Evolutionary conservation across 2,113 vertebrate genomes (phyloP).

Genomic region (Asarcornis scutulata): DNA sequence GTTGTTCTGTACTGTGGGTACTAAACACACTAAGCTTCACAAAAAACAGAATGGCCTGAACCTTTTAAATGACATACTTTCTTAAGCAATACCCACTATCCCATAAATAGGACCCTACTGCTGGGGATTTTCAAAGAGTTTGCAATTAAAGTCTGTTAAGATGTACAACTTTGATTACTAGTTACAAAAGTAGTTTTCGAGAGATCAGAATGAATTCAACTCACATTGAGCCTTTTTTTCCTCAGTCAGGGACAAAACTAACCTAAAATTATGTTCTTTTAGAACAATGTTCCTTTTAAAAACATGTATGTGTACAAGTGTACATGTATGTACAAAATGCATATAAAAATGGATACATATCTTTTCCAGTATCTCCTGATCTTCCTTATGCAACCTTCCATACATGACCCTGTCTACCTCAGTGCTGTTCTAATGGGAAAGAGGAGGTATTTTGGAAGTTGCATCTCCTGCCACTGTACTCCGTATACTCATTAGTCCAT

Average conservation of each 20-base stretch:
- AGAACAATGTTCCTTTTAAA: not conserved
- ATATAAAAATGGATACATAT: accelerated
- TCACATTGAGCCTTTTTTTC: not conserved
- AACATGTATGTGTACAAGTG: not conserved
- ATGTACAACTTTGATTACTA: not conserved
- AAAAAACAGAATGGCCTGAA: not conserved
- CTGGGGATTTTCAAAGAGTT: not conserved
- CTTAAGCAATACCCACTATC: not conserved
- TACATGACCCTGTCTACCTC: not conserved
- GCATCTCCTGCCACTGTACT: not conserved
- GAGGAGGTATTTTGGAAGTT: not conserved
- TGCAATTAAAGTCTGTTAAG: not conserved
- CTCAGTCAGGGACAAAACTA: not conserved
- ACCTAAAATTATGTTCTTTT: not conserved
- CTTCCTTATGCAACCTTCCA: not conserved
- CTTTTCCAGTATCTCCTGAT: not conserved
- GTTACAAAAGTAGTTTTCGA: not conserved
- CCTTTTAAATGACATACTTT: accelerated
- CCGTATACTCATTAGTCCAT: not conserved
- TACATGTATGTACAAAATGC: not conserved
- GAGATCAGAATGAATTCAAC: not conserved
- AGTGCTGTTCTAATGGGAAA: not conserved
- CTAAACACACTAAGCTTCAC: not conserved
- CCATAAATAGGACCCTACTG: not conserved
- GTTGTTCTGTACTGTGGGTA: not conserved